Evolutionary conservation across 2,113 vertebrate species (phyloP).

Genomic region (Mormyrus iriodes): DNA sequence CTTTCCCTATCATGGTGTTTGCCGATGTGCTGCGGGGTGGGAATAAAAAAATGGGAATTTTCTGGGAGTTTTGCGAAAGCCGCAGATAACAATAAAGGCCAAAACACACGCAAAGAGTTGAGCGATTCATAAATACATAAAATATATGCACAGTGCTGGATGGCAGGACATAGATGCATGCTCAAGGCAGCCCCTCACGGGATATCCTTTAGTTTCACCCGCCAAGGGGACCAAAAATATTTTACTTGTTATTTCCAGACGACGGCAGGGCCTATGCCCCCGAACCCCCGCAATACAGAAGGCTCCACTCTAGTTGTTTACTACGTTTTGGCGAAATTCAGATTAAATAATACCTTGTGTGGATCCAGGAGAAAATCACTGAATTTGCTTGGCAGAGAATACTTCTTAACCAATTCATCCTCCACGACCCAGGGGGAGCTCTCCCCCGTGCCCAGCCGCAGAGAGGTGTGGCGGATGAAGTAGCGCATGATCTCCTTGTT

Average conservation of each 20-base stretch:
- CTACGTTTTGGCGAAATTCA: not conserved
- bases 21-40: not conserved
- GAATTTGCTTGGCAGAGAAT: slow-evolving; percentile 90
- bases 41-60: not conserved
- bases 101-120: not conserved
- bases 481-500: slow-evolving; percentile 98
- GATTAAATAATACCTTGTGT: slow-evolving; percentile 73
- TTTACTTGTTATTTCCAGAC: not conserved
- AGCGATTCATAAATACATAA: not conserved
- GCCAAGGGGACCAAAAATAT: not conserved
- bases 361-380: slow-evolving; percentile 93
- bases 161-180: too few species aligned
- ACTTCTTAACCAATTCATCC: slow-evolving; percentile 90
- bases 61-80: not conserved
- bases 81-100: too few species aligned
- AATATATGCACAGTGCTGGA: not conserved
- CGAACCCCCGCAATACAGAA: not conserved
- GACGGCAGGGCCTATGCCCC: too few species aligned
- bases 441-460: slow-evolving; percentile 82
- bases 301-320: not conserved
- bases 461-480: slow-evolving; percentile 86
- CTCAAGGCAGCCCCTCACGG: too few species aligned
- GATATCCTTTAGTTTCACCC: not conserved
- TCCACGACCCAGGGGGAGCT: slow-evolving; percentile 95
- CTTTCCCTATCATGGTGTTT: not conserved